Conservation (phyloP, 2,888 invertebrate species). For the Ypsolopha sequella region DNA sequence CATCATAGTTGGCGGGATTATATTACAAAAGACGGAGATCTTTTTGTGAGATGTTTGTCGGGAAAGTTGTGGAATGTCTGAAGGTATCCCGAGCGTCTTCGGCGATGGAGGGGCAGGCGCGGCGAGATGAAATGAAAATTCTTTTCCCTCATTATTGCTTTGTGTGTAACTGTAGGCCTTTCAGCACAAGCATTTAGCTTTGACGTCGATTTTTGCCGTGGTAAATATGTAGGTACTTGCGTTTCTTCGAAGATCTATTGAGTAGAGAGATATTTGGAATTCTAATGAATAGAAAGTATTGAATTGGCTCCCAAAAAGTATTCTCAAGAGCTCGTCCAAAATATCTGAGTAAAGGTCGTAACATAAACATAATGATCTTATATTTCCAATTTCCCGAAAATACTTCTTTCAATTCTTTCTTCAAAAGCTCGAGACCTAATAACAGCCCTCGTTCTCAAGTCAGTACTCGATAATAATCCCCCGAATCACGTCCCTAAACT, state of each 20-base stretch:
- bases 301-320: too few species aligned
- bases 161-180: not conserved
- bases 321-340: too few species aligned
- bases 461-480: constrained; percentile 1
- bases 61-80: constrained; percentile 55
- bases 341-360: too few species aligned
- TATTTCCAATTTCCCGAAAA: too few species aligned
- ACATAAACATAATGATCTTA: too few species aligned
- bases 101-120: constrained; percentile 25
- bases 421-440: not conserved
- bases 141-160: constrained; percentile 48
- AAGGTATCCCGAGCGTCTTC: constrained; percentile 33
- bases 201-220: too few species aligned
- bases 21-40: constrained; percentile 11
- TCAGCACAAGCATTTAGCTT: not conserved
- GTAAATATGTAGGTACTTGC: too few species aligned
- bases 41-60: constrained; percentile 30
- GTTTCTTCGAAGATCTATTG: too few species aligned
- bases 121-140: constrained; percentile 57
- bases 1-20: not conserved
- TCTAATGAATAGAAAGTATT: too few species aligned
- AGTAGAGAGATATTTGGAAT: too few species aligned
- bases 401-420: not conserved
- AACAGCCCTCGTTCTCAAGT: not conserved
- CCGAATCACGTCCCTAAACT: constrained; percentile 12